These are phyloP conservation scores for Scrobipalpa atriplicella DNA, from an alignment of 2,888 invertebrate species.

Conservation along the genomic window DNA sequence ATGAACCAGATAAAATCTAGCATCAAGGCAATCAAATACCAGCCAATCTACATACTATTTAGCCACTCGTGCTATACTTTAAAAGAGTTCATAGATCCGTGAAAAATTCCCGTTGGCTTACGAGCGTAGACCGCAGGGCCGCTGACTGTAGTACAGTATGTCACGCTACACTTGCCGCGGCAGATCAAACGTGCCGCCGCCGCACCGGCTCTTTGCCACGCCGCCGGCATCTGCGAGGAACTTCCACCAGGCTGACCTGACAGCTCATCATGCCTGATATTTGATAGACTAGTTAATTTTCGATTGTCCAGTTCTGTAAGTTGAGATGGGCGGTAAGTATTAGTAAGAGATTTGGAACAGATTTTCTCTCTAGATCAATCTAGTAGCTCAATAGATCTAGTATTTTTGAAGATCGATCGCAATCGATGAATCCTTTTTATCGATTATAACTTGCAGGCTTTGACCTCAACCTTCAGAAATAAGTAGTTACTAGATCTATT, in stretches of 20 bases:
- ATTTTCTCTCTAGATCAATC: not conserved
- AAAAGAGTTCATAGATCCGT: slow-evolving; percentile 65
- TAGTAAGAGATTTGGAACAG: not conserved
- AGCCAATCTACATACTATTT: slow-evolving; percentile 13
- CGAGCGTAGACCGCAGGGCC: slow-evolving; percentile 52
- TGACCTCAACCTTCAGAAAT: no score
- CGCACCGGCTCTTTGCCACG: slow-evolving; percentile 48
- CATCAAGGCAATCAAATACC: not conserved
- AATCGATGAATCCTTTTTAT: no score
- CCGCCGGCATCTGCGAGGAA: slow-evolving; percentile 50
- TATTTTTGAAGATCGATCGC: no score
- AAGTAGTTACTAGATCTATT: no score
- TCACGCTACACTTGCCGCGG: slow-evolving; percentile 67
- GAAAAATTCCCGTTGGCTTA: slow-evolving; percentile 49
- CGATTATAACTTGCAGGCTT: no score
- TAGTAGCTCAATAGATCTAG: no score
- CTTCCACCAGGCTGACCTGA: slow-evolving; percentile 55
- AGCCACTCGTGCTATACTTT: slow-evolving; percentile 25
- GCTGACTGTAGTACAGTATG: slow-evolving; percentile 51
- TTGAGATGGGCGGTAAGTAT: slow-evolving; percentile 10
- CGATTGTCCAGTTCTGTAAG: slow-evolving; percentile 17
- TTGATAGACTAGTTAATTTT: slow-evolving; percentile 32
- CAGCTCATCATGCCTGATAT: slow-evolving; percentile 28
- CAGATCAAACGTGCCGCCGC: slow-evolving; percentile 64
- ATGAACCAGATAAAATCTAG: not conserved